Conservation (phyloP, 1,140 invertebrate genomes). For the Nylanderia fulva region DNA sequence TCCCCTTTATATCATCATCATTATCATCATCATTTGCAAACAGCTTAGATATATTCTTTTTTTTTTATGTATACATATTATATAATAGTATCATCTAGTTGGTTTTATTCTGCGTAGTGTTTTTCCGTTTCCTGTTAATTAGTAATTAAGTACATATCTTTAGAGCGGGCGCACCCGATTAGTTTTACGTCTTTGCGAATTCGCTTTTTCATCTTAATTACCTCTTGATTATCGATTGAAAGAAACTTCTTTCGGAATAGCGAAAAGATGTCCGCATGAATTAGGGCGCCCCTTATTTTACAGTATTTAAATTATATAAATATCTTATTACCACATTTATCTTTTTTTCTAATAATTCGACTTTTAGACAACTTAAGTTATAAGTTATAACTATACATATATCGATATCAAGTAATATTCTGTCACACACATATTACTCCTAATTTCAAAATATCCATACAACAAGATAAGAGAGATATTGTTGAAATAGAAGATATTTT, state of each 20-base stretch:
- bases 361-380: background rate
- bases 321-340: background rate
- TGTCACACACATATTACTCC: background rate
- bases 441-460: background rate
- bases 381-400: too few relatives aligned
- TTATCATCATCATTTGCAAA: constrained; percentile 76
- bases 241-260: constrained; percentile 51
- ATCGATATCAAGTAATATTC: too few relatives aligned
- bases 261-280: background rate
- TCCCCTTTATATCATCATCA: constrained; percentile 69
- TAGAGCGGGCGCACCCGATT: constrained; percentile 66
- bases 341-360: background rate
- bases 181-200: constrained; percentile 53
- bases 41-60: constrained; percentile 76
- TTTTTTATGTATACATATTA: constrained; percentile 72
- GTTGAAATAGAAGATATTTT: constrained; percentile 3
- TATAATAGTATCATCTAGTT: constrained; percentile 78
- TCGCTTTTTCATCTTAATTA: constrained; percentile 40
- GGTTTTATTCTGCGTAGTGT: constrained; percentile 73
- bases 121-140: constrained; percentile 60
- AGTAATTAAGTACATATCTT: constrained; percentile 78
- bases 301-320: background rate
- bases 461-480: background rate
- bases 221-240: constrained; percentile 50
- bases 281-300: constrained; percentile 9